A percentile compares a stretch with the other conserved stretches of the same genome.
Evolutionary conservation across 2,113 vertebrate genomes (phyloP).

Genomic region (Ammodytes dubius): DNA sequence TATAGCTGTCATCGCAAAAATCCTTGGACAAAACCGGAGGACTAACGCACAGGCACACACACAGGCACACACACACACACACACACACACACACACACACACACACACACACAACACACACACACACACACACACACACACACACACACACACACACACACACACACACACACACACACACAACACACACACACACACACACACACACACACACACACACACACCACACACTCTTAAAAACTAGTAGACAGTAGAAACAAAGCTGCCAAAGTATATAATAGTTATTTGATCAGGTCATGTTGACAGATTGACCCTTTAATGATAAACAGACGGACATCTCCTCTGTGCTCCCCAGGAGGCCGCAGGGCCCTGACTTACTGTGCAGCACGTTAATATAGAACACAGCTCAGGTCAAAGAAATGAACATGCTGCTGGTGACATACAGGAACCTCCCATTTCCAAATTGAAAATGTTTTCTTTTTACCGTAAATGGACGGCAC

Average conservation of each 20-base stretch:
- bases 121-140: background rate
- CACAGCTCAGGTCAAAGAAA: slow-evolving; percentile 65
- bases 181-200: slow-evolving; percentile 48
- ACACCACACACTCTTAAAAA: slow-evolving; percentile 22
- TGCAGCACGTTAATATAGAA: slow-evolving; percentile 39
- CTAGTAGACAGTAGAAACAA: background rate
- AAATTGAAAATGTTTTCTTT: slow-evolving; percentile 27
- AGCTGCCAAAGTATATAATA: slow-evolving; percentile 71
- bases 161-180: slow-evolving; percentile 6
- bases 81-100: too few relatives aligned
- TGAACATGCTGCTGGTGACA: slow-evolving; percentile 47
- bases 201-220: slow-evolving; percentile 31
- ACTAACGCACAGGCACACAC: too few relatives aligned
- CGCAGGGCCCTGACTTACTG: slow-evolving; percentile 56
- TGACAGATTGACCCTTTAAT: slow-evolving; percentile 73
- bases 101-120: slow-evolving; percentile 14
- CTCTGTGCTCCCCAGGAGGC: slow-evolving; percentile 40
- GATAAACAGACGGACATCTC: slow-evolving; percentile 69
- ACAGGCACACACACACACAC: too few relatives aligned
- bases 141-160: slow-evolving; percentile 21
- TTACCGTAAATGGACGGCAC: slow-evolving; percentile 46
- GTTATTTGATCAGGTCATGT: slow-evolving; percentile 79
- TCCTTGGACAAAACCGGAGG: too few relatives aligned
- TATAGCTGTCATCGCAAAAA: too few relatives aligned
- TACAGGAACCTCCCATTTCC: slow-evolving; percentile 10